phyloP scores from a whole-genome alignment of 2,888 invertebrate genomes.

The Penaeus monodon region DNA sequence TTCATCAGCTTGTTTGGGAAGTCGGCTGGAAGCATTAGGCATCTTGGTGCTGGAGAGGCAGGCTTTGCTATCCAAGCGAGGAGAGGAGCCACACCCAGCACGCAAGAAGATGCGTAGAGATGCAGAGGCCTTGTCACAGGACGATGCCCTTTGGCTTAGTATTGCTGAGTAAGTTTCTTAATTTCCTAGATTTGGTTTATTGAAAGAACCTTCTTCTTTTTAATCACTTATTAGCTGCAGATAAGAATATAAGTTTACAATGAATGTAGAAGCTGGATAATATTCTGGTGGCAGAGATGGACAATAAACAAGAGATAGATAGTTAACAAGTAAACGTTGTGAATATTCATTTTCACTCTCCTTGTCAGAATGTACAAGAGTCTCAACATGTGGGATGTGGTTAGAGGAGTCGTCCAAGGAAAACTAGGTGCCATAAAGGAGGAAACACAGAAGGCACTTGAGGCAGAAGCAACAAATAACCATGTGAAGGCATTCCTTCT shows the following conservation, averaged over 20 bases:
- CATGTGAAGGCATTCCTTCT: conserved; percentile 48
- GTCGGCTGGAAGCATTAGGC: conserved; percentile 55
- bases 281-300: not conserved
- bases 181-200: not conserved
- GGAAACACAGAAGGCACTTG: conserved; percentile 52
- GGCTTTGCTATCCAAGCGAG: conserved; percentile 25
- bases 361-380: conserved; percentile 53
- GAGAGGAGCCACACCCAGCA: conserved; percentile 36
- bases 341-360: not conserved
- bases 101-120: conserved; percentile 32
- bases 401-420: conserved; percentile 54
- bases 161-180: conserved; percentile 53
- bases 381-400: conserved; percentile 61
- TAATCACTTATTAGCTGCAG: not conserved
- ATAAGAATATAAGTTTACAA: too few species aligned
- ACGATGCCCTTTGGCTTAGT: conserved; percentile 47
- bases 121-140: not conserved
- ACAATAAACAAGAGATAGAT: not conserved
- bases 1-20: conserved; percentile 44
- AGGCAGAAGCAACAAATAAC: conserved; percentile 55
- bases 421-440: conserved; percentile 49
- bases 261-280: not conserved
- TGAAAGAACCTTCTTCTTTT: not conserved
- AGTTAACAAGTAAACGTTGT: not conserved
- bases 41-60: conserved; percentile 59